Percentiles rank a stretch among this genome's conserved stretches.
Conservation (phyloP, 2,888 invertebrate genomes). For the Bombylius major region DNA sequence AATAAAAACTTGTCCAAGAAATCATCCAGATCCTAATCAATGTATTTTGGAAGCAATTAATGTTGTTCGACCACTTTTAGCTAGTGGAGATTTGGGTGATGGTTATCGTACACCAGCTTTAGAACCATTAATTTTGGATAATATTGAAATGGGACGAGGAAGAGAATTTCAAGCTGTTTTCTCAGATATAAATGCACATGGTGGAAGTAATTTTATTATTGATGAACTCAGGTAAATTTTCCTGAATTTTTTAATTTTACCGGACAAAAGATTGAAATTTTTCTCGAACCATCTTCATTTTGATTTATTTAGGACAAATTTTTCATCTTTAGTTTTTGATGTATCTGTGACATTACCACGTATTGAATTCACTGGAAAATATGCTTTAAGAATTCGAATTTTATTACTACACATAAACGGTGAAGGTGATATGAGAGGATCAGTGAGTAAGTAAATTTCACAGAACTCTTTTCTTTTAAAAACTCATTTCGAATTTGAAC, state of each 20-base stretch:
- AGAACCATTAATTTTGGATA: constrained; percentile 30
- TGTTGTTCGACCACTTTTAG: constrained; percentile 26
- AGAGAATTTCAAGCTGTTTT: constrained; percentile 32
- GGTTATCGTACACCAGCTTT: constrained; percentile 30
- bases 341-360: constrained; percentile 30
- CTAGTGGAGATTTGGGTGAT: constrained; percentile 32
- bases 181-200: constrained; percentile 27
- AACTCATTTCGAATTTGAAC: not conserved
- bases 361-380: constrained; percentile 32
- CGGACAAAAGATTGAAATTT: not conserved
- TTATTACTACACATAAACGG: constrained; percentile 32
- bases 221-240: constrained; percentile 28
- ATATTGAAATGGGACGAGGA: constrained; percentile 30
- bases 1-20: constrained; percentile 31
- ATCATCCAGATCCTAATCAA: constrained; percentile 29
- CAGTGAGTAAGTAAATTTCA: constrained; percentile 22
- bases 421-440: constrained; percentile 31
- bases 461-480: too few relatives aligned
- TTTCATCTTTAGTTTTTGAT: constrained; percentile 29
- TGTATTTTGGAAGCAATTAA: constrained; percentile 32
- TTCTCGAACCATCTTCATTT: not conserved
- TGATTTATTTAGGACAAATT: constrained; percentile 24
- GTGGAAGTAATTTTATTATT: constrained; percentile 35
- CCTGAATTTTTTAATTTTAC: not conserved
- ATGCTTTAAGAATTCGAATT: constrained; percentile 29